These are phyloP conservation scores for Shargacucullia verbasci DNA, from an alignment of 2,888 invertebrate genomes.

Conservation along the genomic window DNA sequence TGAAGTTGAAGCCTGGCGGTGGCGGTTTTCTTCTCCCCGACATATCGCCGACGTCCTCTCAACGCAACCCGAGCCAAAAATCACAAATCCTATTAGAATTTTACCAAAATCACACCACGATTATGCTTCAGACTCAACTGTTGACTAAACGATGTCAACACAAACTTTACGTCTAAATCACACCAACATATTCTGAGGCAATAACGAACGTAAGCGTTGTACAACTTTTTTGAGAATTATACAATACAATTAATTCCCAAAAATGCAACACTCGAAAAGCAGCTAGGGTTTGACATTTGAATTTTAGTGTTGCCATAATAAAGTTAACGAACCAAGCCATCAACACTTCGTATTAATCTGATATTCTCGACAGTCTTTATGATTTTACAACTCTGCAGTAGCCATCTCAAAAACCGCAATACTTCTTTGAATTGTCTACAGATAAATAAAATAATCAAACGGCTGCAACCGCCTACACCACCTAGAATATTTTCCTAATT, in stretches of 20 bases:
- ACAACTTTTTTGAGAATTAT: conserved; percentile 27
- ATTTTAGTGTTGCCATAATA: conserved; percentile 15
- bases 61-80: conserved; percentile 27
- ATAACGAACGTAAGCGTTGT: conserved; percentile 12
- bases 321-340: conserved; percentile 12
- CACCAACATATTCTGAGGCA: conserved; percentile 39
- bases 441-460: too few relatives aligned
- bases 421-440: too few relatives aligned
- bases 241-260: conserved; percentile 47
- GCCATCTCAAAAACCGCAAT: too few relatives aligned
- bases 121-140: conserved; percentile 50
- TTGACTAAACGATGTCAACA: conserved; percentile 51
- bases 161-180: conserved; percentile 48
- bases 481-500: too few relatives aligned
- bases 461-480: too few relatives aligned
- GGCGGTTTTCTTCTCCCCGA: conserved; percentile 78
- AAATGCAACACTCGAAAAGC: conserved; percentile 50
- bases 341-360: not conserved
- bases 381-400: too few relatives aligned
- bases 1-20: conserved; percentile 76
- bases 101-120: conserved; percentile 48
- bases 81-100: conserved; percentile 43
- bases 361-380: conserved; percentile 21
- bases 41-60: conserved; percentile 64
- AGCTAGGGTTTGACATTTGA: conserved; percentile 53